phyloP scores from a whole-genome alignment of 2,797 vertebrate genomes.

The Chiropotes sagulatus region DNA sequence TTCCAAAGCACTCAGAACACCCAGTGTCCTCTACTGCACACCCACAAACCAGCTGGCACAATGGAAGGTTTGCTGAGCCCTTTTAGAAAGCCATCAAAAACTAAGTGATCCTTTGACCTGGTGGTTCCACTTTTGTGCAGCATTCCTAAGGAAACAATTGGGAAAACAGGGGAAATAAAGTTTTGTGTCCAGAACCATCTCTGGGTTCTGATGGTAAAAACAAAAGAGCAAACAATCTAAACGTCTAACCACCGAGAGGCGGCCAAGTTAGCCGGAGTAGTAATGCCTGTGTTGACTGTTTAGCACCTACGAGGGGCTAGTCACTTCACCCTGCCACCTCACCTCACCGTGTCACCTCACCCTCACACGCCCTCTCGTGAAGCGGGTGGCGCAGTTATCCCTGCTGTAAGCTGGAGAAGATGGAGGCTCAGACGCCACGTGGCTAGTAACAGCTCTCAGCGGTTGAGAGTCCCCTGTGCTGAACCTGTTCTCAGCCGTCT shows the following conservation, averaged over 20 bases:
- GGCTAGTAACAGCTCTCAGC: fast-evolving
- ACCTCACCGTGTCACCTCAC: no score
- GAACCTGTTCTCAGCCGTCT: fast-evolving
- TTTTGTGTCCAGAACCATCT: not conserved
- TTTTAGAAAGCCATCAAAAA: not conserved
- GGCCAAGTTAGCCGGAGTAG: fast-evolving
- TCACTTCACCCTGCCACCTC: not conserved
- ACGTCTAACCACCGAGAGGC: no score
- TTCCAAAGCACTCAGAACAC: fast-evolving
- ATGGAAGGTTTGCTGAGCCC: not conserved
- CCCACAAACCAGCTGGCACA: not conserved
- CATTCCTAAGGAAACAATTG: not conserved
- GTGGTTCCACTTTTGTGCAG: not conserved
- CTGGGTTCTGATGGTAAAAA: not conserved
- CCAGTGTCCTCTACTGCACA: fast-evolving
- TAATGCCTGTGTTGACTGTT: fast-evolving
- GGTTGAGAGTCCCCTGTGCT: fast-evolving
- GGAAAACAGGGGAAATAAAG: not conserved
- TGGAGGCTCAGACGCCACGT: not conserved
- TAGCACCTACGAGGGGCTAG: not conserved
- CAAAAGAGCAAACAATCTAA: not conserved
- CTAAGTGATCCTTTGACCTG: not conserved
- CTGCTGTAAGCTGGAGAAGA: fast-evolving
- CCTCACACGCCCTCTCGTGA: not conserved
- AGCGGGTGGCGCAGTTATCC: fast-evolving